Conservation (phyloP, 2,113 vertebrate genomes). For the Labeo catla region DNA sequence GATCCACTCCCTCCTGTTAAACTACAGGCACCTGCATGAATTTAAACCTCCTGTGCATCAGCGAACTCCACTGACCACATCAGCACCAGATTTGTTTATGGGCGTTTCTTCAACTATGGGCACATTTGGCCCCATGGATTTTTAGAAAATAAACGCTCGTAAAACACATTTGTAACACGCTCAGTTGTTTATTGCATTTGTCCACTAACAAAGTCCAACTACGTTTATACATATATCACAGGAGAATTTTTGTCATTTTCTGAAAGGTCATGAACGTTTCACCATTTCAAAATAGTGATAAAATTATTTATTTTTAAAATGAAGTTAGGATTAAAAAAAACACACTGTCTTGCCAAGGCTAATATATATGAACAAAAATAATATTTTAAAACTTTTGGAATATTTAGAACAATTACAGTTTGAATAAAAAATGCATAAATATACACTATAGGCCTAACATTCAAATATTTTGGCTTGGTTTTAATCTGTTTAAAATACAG, state of each 20-base stretch:
- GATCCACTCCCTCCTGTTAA: not conserved
- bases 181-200: slow-evolving; percentile 10
- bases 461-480: not conserved
- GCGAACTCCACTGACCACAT: not conserved
- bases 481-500: too few relatives aligned
- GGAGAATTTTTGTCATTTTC: not conserved
- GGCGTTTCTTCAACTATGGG: not conserved
- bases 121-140: not conserved
- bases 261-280: not conserved
- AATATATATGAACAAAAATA: not conserved
- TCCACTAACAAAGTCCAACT: slow-evolving; percentile 20
- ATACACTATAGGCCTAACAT: not conserved
- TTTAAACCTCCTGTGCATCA: not conserved
- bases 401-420: not conserved
- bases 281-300: not conserved
- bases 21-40: not conserved
- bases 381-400: not conserved
- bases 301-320: not conserved
- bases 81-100: slow-evolving; percentile 16
- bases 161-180: slow-evolving; percentile 15
- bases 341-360: not conserved
- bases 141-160: slow-evolving; percentile 1
- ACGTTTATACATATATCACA: not conserved
- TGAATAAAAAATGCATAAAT: not conserved
- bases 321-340: not conserved